phyloP scores from a whole-genome alignment of 2,113 vertebrate genomes.

The Bufo bufo region DNA sequence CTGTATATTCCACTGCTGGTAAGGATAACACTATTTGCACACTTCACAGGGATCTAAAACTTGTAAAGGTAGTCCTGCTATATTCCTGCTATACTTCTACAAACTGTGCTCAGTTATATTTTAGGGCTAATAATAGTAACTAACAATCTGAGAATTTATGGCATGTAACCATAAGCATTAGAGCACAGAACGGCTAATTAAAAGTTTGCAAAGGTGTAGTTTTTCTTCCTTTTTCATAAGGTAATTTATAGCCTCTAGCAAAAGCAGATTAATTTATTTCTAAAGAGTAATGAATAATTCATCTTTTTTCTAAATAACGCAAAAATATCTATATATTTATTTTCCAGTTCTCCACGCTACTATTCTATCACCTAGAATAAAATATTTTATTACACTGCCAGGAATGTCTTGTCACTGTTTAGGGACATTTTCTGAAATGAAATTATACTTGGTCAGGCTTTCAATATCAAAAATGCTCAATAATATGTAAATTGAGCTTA shows the following conservation, averaged over 20 bases:
- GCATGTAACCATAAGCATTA: constrained; percentile 28
- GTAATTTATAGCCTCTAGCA: constrained; percentile 24
- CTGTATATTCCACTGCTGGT: too few relatives aligned
- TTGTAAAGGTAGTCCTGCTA: neutral
- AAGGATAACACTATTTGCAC: too few relatives aligned
- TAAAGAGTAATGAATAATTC: constrained; percentile 22
- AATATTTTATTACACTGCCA: constrained; percentile 1
- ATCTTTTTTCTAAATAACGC: constrained; percentile 9
- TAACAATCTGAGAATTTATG: constrained; percentile 4
- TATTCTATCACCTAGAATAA: neutral
- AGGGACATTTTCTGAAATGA: neutral
- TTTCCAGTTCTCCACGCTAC: neutral
- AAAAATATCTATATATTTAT: constrained; percentile 10
- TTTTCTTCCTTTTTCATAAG: neutral
- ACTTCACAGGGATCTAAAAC: too few relatives aligned
- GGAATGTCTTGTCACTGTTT: constrained; percentile 14
- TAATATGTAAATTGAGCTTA: neutral
- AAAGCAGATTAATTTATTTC: constrained; percentile 32
- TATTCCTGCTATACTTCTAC: neutral
- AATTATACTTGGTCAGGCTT: neutral
- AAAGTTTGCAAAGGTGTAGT: constrained; percentile 27
- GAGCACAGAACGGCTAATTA: constrained; percentile 28
- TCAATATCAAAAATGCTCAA: neutral
- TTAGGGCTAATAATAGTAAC: neutral
- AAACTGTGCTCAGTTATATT: neutral